Percentiles rank a stretch among this genome's conserved stretches.
Conservation (phyloP, 2,113 vertebrate species). For the Bungarus multicinctus region DNA sequence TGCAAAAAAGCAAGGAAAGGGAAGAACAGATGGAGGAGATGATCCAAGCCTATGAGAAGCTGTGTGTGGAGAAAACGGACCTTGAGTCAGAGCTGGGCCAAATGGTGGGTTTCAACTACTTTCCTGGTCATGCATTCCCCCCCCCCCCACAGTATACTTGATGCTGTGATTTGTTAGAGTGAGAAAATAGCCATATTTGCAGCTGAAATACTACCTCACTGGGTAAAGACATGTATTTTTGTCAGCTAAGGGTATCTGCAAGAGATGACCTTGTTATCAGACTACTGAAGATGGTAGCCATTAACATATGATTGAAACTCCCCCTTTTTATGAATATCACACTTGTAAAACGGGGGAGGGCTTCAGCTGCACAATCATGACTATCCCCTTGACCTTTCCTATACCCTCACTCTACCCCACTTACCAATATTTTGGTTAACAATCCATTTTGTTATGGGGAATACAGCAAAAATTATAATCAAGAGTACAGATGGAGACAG, state of each 20-base stretch:
- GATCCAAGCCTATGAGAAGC: slow-evolving; percentile 96
- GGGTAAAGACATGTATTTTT: neutral
- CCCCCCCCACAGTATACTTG: neutral
- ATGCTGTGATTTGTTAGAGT: neutral
- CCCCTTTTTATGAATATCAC: neutral
- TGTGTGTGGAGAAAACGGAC: slow-evolving; percentile 94
- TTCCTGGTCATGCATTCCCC: neutral
- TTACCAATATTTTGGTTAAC: neutral
- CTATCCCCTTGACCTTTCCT: neutral
- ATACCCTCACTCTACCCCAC: neutral
- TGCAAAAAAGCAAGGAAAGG: slow-evolving; percentile 93
- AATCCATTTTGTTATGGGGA: neutral
- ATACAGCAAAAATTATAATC: neutral
- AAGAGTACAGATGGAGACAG: neutral
- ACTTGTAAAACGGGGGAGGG: neutral
- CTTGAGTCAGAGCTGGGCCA: slow-evolving; percentile 91
- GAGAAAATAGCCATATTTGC: neutral
- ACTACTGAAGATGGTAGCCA: neutral
- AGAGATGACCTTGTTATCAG: neutral
- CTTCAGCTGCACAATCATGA: neutral
- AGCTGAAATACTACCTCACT: neutral
- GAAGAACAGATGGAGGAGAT: slow-evolving; percentile 96
- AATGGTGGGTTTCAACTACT: slow-evolving; percentile 78
- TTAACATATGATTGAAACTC: neutral
- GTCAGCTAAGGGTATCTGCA: neutral